These are phyloP conservation scores for Anoplolepis gracilipes DNA, from an alignment of 1,140 invertebrate genomes.

Conservation along the genomic window DNA sequence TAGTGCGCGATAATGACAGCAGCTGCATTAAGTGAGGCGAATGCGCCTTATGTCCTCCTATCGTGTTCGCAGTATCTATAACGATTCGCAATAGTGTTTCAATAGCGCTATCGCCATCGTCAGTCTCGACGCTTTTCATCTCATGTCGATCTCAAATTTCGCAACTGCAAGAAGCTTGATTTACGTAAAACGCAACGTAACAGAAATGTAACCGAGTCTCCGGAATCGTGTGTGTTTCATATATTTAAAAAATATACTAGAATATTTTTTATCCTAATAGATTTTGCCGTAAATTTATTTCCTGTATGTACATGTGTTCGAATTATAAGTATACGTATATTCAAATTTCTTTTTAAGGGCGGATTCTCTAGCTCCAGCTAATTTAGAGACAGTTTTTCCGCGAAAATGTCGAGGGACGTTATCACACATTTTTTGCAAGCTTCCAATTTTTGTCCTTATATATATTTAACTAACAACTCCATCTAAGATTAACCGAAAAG, in stretches of 20 bases:
- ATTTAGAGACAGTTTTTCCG: no score
- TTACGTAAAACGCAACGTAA: not conserved
- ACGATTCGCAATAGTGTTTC: constrained; percentile 16
- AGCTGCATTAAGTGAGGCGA: constrained; percentile 46
- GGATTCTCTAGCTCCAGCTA: no score
- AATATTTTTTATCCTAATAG: no score
- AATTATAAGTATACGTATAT: no score
- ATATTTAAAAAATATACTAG: not conserved
- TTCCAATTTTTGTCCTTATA: no score
- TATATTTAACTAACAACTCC: no score
- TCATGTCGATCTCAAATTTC: not conserved
- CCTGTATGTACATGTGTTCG: no score
- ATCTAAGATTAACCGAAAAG: no score
- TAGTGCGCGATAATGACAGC: constrained; percentile 67
- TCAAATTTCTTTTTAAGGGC: no score
- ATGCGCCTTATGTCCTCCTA: not conserved
- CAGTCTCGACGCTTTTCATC: not conserved
- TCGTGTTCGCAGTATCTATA: constrained; percentile 35
- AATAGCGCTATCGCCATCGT: not conserved
- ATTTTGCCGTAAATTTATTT: no score
- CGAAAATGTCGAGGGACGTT: no score
- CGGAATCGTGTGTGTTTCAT: not conserved
- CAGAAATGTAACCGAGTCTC: not conserved
- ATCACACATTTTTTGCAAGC: no score
- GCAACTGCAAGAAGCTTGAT: not conserved